phyloP scores from a whole-genome alignment of 2,797 vertebrate species.

The Manis crassicaudata region DNA sequence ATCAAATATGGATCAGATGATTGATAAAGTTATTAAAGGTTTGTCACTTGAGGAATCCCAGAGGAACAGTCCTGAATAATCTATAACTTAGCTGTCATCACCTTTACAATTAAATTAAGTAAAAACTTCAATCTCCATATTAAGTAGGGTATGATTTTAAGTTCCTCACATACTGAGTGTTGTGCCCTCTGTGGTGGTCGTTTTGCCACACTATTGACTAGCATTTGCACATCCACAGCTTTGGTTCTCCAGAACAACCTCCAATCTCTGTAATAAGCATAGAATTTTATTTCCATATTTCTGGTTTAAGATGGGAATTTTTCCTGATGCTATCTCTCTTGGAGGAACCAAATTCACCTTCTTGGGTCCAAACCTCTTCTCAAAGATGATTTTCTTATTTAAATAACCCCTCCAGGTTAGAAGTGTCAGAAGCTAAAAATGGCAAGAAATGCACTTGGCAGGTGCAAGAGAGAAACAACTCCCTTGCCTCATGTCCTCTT shows the following conservation, averaged over 20 bases:
- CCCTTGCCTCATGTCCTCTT: constrained; percentile 29
- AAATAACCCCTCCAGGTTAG: constrained; percentile 49
- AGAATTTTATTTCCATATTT: neutral
- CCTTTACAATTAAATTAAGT: constrained; percentile 11
- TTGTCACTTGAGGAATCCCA: neutral
- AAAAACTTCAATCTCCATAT: neutral
- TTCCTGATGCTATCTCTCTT: neutral
- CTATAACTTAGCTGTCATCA: neutral
- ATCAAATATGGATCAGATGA: neutral
- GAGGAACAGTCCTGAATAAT: neutral
- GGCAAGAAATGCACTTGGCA: constrained; percentile 45
- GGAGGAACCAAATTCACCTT: constrained; percentile 47
- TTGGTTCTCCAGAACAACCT: neutral
- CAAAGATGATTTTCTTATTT: constrained; percentile 55
- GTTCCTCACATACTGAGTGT: neutral
- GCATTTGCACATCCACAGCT: neutral
- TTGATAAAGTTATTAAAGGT: constrained; percentile 7
- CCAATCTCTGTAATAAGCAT: neutral
- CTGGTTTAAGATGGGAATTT: neutral
- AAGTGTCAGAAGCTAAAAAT: constrained; percentile 32
- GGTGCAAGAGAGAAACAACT: neutral
- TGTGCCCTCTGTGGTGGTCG: neutral
- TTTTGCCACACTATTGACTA: neutral
- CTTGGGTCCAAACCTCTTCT: constrained; percentile 25
- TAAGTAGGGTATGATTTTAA: neutral